Conservation (phyloP, 2,797 vertebrate species). For the Phyllotis vaccarum region DNA sequence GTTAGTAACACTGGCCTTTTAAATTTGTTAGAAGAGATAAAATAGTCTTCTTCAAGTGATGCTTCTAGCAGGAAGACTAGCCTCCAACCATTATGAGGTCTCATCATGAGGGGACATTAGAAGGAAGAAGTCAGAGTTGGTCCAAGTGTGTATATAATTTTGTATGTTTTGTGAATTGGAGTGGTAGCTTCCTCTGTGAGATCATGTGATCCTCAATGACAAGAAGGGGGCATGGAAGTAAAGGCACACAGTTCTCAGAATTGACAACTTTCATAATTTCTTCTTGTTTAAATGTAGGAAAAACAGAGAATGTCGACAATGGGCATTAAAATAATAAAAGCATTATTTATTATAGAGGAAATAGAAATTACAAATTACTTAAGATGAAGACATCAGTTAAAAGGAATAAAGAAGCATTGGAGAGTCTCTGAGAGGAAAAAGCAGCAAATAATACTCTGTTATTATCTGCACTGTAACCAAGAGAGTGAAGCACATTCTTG, state of each 20-base stretch:
- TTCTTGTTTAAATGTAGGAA: not conserved
- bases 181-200: rapidly evolving
- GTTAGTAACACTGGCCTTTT: not conserved
- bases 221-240: not conserved
- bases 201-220: not conserved
- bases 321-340: not conserved
- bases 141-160: not conserved
- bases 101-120: not conserved
- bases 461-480: not conserved
- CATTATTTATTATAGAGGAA: not conserved
- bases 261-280: not conserved
- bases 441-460: rapidly evolving
- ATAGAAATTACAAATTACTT: not conserved
- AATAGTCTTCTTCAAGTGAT: not conserved
- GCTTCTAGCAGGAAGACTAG: not conserved
- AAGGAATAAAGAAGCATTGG: not conserved
- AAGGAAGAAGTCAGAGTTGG: not conserved
- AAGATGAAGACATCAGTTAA: not conserved
- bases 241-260: not conserved
- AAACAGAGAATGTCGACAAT: not conserved
- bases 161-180: rapidly evolving
- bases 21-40: not conserved
- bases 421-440: not conserved
- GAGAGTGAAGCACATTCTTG: not conserved
- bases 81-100: not conserved